Evolutionary conservation across 2,888 invertebrate genomes (phyloP), one percentile per base, ranked within the genome.

Genomic region (Altica lythri): DNA sequence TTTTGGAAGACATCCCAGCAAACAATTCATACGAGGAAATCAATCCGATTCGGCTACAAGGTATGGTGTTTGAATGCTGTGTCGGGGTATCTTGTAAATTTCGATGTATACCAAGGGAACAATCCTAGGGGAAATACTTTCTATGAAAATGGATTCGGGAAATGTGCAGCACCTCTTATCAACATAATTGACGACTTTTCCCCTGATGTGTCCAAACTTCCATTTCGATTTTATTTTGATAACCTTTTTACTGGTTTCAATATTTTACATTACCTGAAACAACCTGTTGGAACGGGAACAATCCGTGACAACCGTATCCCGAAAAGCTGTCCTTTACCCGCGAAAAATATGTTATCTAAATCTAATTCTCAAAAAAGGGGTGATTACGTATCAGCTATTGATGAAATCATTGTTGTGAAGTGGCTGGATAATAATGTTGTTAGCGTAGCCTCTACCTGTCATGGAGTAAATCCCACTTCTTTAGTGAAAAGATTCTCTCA

Each of bases 221-320:
- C n/a, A n/a, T n/a, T n/a, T n/a, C n/a, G n/a, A n/a, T n/a, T n/a
- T n/a, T n/a, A n/a, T n/a, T n/a, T n/a, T n/a, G n/a, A n/a, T n/a
- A n/a, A n/a, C n/a, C n/a, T n/a, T n/a, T n/a, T n/a, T n/a, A n/a
- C n/a, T n/a, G n/a, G n/a, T n/a, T n/a, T n/a, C n/a, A n/a, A n/a
- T n/a, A n/a, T n/a, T n/a, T n/a, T n/a, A n/a, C n/a, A n/a, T n/a
- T n/a, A n/a, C n/a, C n/a, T n/a, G n/a, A n/a, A n/a, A n/a, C 22
- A 5, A 22, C 22, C 4, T 49, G n/a, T 37, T 17, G 42, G 48
- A 8, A 48, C 53, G 29, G 42, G 43, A 13, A 42, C 54, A 42
- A 49, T 44, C 9, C 25, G 38, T 10, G 52, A n/a, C n/a, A n/a
- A n/a, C n/a, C n/a, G n/a, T n/a, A n/a, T n/a, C n/a, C n/a, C n/a